Evolutionary conservation across 2,888 invertebrate genomes (phyloP), one percentile per base, ranked within the genome.

Genomic region (Pardosa pseudoannulata): DNA sequence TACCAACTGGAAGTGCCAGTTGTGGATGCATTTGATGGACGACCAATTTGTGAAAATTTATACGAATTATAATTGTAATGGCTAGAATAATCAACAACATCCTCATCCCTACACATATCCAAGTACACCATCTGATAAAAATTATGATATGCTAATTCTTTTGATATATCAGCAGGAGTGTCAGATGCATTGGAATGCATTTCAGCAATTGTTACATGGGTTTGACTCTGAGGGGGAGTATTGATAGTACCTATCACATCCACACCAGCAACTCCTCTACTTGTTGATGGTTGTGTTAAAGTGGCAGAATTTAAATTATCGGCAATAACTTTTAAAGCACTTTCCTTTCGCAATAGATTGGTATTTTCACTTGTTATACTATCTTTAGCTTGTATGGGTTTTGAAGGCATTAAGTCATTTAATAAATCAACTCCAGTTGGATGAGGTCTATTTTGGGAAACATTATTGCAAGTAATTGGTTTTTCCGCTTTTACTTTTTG

Each of bases 31-130:
- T 78, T 67, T 6, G 78, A 74, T 13, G 81, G 81, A 6, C 87
- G 62, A 27, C 87, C 87, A 13, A 82, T 78, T 36, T 87, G 81
- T 16, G 81, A 78, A 74, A 87, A 87, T 56, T 87, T 87, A 39
- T 87, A 87, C 32, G 68, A 74, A 16, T 81, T 78, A 50, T 87
- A 87, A 11, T 27, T 46, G 39, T 87, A 87, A 41, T 87, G 81
- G 64, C 36, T 79, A 39, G 73, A 64, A 7, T 62, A 78, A 79
- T 87, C 82, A 6, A 87, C 72, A 39, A 62, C 50, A 68, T 82
- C 82, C 19, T 64, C 50, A 29, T 62, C 64, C 6, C 32, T 50
- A 41, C 68, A 67, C 32, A 75, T 75, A 36, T 79, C 87, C 23
- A 74, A 36, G 41, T 79, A 82, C 2, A 74, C 73, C 31, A 68